A percentile compares a stretch with the other conserved stretches of the same genome.
Evolutionary conservation across 2,113 vertebrate species (phyloP).

Genomic region (Orientallactaga bullata): DNA sequence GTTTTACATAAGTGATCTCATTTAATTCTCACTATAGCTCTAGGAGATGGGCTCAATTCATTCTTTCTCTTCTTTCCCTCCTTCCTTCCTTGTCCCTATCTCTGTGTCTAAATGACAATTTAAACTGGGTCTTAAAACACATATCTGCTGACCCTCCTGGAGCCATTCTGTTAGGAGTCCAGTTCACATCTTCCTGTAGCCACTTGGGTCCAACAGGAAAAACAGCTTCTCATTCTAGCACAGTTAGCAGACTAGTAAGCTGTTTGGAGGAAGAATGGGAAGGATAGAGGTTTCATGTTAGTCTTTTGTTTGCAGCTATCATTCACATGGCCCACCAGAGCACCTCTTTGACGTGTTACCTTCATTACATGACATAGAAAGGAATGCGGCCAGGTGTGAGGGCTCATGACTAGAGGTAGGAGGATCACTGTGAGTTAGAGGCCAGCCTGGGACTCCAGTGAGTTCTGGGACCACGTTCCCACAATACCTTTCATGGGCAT

Average conservation of each 20-base stretch:
- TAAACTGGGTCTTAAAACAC: slow-evolving; percentile 31
- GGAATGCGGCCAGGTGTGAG: neutral
- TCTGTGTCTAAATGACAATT: neutral
- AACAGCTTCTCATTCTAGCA: slow-evolving; percentile 14
- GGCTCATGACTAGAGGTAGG: no score
- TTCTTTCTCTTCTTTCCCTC: neutral
- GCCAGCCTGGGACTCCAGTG: no score
- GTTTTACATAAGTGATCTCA: slow-evolving; percentile 13
- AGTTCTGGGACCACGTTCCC: no score
- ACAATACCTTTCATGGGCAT: no score
- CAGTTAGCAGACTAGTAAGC: neutral
- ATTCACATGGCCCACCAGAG: neutral
- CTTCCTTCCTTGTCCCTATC: neutral
- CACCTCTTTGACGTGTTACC: neutral
- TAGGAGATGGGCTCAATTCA: slow-evolving; percentile 1
- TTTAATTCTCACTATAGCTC: slow-evolving; percentile 11
- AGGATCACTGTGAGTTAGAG: no score
- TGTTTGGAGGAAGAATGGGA: neutral
- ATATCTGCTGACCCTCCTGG: slow-evolving; percentile 17
- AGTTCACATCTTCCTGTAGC: neutral
- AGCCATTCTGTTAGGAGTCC: slow-evolving; percentile 7
- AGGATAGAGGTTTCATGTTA: neutral
- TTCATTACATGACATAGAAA: slow-evolving; percentile 11
- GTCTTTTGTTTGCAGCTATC: neutral
- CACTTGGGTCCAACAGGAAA: slow-evolving; percentile 40